These are phyloP conservation scores for Drosophila baimaii DNA, from an alignment of 1,140 invertebrate species.

Conservation along the genomic window DNA sequence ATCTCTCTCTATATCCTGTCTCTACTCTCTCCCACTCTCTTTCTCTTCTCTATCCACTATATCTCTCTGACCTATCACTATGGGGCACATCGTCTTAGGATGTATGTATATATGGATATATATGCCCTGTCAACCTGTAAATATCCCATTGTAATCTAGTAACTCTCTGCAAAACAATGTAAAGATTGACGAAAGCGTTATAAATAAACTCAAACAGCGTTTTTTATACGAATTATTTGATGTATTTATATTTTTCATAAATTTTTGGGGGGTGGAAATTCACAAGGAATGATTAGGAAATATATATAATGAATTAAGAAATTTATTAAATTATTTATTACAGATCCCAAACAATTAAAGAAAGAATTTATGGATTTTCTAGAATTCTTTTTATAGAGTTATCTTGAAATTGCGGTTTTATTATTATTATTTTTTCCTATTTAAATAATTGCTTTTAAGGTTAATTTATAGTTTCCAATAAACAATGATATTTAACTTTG, in stretches of 20 bases:
- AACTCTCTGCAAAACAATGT: conserved; percentile 74
- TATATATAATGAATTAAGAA: background rate
- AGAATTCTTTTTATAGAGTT: no score
- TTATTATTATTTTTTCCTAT: no score
- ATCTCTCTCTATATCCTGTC: conserved; percentile 18
- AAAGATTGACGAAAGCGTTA: conserved; percentile 80
- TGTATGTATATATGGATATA: background rate
- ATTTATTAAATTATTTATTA: background rate
- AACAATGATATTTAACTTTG: no score
- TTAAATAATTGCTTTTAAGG: no score
- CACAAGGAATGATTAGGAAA: background rate
- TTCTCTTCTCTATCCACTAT: conserved; percentile 28
- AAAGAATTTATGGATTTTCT: background rate
- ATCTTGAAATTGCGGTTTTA: no score
- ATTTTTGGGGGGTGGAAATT: background rate
- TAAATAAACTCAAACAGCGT: conserved; percentile 74
- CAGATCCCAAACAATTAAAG: background rate
- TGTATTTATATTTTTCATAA: conserved; percentile 6
- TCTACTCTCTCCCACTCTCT: background rate
- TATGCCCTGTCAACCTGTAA: conserved; percentile 48
- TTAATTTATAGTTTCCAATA: no score
- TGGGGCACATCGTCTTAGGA: conserved; percentile 10
- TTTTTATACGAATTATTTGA: conserved; percentile 63
- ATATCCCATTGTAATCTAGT: conserved; percentile 67
- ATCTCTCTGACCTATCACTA: conserved; percentile 45